Percentiles rank a stretch among this genome's conserved stretches.
phyloP scores from a whole-genome alignment of 1,140 invertebrate species.

The Tetramorium simillimum region DNA sequence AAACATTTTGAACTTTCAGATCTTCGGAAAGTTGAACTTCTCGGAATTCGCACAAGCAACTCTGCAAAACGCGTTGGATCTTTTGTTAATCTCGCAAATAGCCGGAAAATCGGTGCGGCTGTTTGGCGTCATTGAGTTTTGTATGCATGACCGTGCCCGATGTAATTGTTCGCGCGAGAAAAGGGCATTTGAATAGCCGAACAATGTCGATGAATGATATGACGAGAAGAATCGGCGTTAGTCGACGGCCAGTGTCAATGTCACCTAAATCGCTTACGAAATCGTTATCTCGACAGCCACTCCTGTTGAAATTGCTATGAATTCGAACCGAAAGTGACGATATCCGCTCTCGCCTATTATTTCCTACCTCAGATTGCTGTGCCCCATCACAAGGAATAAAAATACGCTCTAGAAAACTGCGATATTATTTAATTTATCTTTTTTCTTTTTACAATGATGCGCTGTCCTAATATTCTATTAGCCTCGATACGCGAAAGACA shows the following conservation, averaged over 20 bases:
- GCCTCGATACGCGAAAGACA: neutral
- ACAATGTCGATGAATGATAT: constrained; percentile 14
- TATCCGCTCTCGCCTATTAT: constrained; percentile 31
- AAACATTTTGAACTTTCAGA: neutral
- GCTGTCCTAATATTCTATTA: neutral
- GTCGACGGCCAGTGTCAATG: constrained; percentile 51
- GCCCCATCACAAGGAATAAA: neutral
- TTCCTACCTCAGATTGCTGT: neutral
- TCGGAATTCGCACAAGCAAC: neutral
- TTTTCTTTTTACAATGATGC: neutral
- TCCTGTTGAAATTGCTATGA: constrained; percentile 21
- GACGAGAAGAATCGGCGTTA: neutral
- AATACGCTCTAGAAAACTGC: neutral
- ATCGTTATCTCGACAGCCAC: constrained; percentile 29
- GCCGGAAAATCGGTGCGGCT: constrained; percentile 15
- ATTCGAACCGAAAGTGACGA: neutral
- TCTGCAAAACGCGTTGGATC: neutral
- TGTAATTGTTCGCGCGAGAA: constrained; percentile 31
- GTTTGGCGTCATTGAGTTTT: constrained; percentile 29
- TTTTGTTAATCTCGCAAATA: constrained; percentile 38
- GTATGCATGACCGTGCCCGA: constrained; percentile 33
- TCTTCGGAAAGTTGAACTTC: neutral
- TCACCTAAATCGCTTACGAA: constrained; percentile 31
- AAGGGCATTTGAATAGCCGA: constrained; percentile 16
- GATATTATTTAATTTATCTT: neutral